Percentiles rank a stretch among this genome's conserved stretches.
Conservation (phyloP, 1,140 invertebrate genomes). For the Musca vetustissima region DNA sequence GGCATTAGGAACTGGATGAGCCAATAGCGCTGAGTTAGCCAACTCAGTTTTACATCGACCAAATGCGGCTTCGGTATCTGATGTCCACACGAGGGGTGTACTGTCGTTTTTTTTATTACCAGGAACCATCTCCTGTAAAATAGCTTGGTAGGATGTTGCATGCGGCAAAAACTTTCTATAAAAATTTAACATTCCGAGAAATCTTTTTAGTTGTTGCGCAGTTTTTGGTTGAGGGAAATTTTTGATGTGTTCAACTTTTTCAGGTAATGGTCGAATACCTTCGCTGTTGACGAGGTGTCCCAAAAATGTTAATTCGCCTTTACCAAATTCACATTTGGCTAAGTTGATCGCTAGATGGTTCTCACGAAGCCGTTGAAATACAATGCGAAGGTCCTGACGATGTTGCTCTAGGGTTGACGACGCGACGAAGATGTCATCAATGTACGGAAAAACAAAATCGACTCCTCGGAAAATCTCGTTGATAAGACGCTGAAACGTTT, state of each 20-base stretch:
- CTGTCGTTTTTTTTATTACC: too few species aligned
- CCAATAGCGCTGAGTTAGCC: too few species aligned
- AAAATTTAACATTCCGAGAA: constrained; percentile 11
- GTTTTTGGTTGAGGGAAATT: neutral
- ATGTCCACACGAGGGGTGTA: too few species aligned
- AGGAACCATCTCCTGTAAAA: neutral
- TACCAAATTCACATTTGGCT: constrained; percentile 39
- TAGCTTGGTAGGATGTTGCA: neutral
- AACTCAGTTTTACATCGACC: too few species aligned
- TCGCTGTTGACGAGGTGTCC: neutral
- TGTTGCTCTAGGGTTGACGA: constrained; percentile 43
- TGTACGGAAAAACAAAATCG: constrained; percentile 43
- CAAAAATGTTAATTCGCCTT: constrained; percentile 26
- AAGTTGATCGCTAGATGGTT: constrained; percentile 41
- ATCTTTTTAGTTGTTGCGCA: neutral
- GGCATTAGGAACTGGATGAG: too few species aligned
- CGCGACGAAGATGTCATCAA: constrained; percentile 60
- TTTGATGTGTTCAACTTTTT: constrained; percentile 1
- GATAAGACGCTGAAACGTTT: constrained; percentile 59
- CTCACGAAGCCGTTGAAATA: constrained; percentile 36
- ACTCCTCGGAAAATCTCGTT: constrained; percentile 50
- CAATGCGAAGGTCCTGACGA: constrained; percentile 30
- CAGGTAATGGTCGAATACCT: constrained; percentile 10
- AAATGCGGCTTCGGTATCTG: too few species aligned
- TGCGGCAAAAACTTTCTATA: constrained; percentile 6